Evolutionary conservation across 2,888 invertebrate genomes (phyloP), one percentile per base, ranked within the genome.

Genomic region (Heteromyza rotundicornis): DNA sequence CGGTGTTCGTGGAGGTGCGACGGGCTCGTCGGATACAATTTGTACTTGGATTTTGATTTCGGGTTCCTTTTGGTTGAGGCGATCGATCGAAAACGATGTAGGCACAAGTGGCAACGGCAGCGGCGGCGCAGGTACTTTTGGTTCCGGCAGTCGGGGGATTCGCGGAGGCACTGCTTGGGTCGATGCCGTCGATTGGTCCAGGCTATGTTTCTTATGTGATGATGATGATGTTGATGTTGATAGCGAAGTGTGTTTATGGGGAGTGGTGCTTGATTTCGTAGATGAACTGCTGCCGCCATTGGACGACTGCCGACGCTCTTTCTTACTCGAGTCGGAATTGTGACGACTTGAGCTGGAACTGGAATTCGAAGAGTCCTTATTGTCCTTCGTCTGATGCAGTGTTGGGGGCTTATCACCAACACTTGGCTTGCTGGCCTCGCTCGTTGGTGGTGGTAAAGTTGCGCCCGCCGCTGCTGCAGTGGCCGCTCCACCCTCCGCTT

Each of bases 1-100:
- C 14, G 12, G 8, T 47, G 22, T 23, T 22, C 24, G 10, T 32
- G 64, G 35, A 52, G 32, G 12, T 55, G 57, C n/a, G 57, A 64
- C 64, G 50, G 77, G 74, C 55, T 75, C 73, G 66, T 82, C 81
- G 60, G 82, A 82, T 20, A 79, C 78, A 63, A 82, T 80, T 77
- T 82, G 79, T 66, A 82, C 74, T 76, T 82, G 77, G 59, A 80
- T 80, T 79, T 82, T 82, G 67, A 81, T 80, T 74, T 80, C 81
- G 58, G 81, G 81, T 70, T 82, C 77, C 63, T 81, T 81, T 77
- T 81, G 81, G 76, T 81, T 81, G 49, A 82, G 68, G 61, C 80
- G 80, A 64, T 80, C 78, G 62, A 70, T 69, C 23, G 74, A 70
- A 40, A 73, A 71, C 27, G 73, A 70, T 49, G 74, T 75, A 75